Evolutionary conservation across 2,888 invertebrate genomes (phyloP).

Genomic region (Hydropsyche betteni): DNA sequence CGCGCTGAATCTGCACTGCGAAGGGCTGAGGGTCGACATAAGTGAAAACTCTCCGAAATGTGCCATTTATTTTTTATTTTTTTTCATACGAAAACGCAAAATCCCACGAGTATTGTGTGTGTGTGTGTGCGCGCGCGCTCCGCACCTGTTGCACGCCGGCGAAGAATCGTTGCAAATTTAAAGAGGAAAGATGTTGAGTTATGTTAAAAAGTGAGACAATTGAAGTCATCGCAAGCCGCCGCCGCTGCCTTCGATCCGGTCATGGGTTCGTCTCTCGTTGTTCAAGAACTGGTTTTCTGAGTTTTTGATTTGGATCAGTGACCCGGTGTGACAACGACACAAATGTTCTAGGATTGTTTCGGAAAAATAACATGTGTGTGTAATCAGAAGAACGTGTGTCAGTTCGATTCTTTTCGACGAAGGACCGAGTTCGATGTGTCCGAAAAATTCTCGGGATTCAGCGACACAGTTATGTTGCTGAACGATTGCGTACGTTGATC

Average conservation of each 20-base stretch:
- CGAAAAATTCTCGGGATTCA: too few relatives aligned
- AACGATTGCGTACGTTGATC: too few relatives aligned
- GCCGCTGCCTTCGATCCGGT: slow-evolving; percentile 7
- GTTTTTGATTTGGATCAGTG: slow-evolving; percentile 39
- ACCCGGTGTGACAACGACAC: slow-evolving; percentile 28
- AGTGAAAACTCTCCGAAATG: slow-evolving; percentile 12
- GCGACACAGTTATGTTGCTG: too few relatives aligned
- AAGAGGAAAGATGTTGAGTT: neutral
- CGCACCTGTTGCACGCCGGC: slow-evolving; percentile 5
- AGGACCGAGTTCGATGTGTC: too few relatives aligned
- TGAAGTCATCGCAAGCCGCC: too few relatives aligned
- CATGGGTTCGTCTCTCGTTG: slow-evolving; percentile 1
- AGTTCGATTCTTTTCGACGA: too few relatives aligned
- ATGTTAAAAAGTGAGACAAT: neutral
- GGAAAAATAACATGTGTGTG: neutral
- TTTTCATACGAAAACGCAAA: neutral
- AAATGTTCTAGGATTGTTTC: slow-evolving; percentile 1
- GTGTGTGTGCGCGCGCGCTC: neutral
- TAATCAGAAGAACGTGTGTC: too few relatives aligned
- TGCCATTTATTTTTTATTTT: neutral
- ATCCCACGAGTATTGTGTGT: neutral
- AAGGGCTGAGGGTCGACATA: slow-evolving; percentile 30
- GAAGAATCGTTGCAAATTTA: slow-evolving; percentile 8
- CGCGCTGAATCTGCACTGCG: slow-evolving; percentile 29
- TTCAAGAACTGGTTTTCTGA: slow-evolving; percentile 33